Evolutionary conservation across 2,888 invertebrate genomes (phyloP).

Genomic region (Nymphalis urticae): DNA sequence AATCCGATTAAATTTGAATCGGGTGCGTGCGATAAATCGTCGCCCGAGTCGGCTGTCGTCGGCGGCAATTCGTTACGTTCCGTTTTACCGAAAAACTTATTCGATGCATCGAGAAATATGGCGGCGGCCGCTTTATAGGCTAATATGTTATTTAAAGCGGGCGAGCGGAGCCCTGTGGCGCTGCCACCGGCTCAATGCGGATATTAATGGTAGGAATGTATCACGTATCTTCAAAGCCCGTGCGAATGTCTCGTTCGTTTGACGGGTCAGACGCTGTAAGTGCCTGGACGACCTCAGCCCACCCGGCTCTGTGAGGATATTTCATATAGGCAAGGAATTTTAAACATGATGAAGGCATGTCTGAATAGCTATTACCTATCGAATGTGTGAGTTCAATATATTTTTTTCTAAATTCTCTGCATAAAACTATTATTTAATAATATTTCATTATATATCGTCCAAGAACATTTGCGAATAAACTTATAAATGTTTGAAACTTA

Average conservation of each 20-base stretch:
- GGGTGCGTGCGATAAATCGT: conserved; percentile 75
- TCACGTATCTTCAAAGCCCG: conserved; percentile 52
- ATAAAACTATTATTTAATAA: too few species aligned
- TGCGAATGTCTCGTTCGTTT: conserved; percentile 65
- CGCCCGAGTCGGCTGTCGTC: conserved; percentile 63
- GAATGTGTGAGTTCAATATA: too few species aligned
- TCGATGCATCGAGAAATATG: conserved; percentile 60
- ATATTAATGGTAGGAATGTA: conserved; percentile 74
- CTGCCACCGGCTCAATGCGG: conserved; percentile 70
- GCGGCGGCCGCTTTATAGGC: conserved; percentile 72
- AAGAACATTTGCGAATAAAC: too few species aligned
- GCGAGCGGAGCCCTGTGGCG: conserved; percentile 68
- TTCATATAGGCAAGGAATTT: not conserved
- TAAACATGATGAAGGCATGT: not conserved
- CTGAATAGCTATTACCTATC: too few species aligned
- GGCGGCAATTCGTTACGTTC: conserved; percentile 71
- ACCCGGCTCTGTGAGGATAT: conserved; percentile 14
- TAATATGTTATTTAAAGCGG: conserved; percentile 75
- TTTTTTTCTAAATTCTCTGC: too few species aligned
- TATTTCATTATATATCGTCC: too few species aligned
- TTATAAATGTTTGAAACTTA: too few species aligned
- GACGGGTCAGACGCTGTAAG: conserved; percentile 41
- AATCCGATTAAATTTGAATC: conserved; percentile 70
- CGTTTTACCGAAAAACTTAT: conserved; percentile 63
- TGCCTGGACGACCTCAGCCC: conserved; percentile 23